Percentiles rank a stretch among this genome's conserved stretches.
phyloP scores from a whole-genome alignment of 2,113 vertebrate species.

The Mus spicilegus region DNA sequence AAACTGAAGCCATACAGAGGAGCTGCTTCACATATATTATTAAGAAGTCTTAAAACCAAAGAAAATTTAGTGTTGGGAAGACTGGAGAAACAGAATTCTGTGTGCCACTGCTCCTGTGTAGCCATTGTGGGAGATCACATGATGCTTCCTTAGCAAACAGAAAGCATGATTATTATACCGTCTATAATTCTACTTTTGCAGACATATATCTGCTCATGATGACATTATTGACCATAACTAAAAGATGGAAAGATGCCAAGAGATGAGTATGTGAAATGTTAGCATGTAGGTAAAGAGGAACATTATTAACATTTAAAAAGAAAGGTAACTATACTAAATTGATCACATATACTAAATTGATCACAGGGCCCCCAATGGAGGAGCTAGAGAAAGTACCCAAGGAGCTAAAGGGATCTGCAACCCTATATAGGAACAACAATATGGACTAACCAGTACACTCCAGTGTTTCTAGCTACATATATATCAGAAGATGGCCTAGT shows the following conservation, averaged over 20 bases:
- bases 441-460: too few relatives aligned
- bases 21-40: background rate
- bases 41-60: background rate
- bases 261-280: fast-evolving
- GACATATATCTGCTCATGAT: too few relatives aligned
- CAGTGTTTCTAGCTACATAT: too few relatives aligned
- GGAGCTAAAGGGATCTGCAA: too few relatives aligned
- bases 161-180: background rate
- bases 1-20: background rate
- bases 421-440: too few relatives aligned
- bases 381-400: too few relatives aligned
- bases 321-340: background rate
- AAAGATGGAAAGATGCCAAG: too few relatives aligned
- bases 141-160: background rate
- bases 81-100: background rate
- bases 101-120: background rate
- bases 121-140: background rate
- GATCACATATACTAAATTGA: background rate
- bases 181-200: background rate
- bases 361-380: too few relatives aligned
- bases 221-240: background rate
- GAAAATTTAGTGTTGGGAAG: background rate
- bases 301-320: background rate
- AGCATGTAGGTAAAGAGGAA: fast-evolving
- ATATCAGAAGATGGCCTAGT: too few relatives aligned